Percentiles rank a stretch among this genome's conserved stretches.
phyloP scores from a whole-genome alignment of 2,113 vertebrate genomes.

The Triplophysa rosa region DNA sequence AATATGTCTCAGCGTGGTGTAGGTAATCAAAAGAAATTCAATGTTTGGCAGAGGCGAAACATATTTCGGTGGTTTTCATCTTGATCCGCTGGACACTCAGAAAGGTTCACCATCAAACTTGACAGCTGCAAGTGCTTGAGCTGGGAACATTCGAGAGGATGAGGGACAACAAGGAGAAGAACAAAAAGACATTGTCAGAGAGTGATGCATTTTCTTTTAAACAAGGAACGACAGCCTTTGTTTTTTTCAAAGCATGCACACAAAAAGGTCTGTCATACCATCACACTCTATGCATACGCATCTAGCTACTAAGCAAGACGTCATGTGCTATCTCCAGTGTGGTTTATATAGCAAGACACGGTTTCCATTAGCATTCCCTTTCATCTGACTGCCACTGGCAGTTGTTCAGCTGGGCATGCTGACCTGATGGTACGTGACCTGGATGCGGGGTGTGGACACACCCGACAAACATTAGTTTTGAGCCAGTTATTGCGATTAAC shows the following conservation, averaged over 20 bases:
- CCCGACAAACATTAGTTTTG: no score
- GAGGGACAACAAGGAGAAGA: slow-evolving; percentile 31
- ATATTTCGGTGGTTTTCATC: slow-evolving; percentile 39
- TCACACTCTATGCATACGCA: background rate
- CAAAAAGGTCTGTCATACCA: background rate
- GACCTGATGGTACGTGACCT: no score
- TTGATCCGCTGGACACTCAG: slow-evolving; percentile 65
- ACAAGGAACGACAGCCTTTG: background rate
- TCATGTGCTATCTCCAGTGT: background rate
- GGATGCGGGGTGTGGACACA: no score
- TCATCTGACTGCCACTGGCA: no score
- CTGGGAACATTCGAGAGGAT: slow-evolving; percentile 62
- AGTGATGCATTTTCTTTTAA: background rate
- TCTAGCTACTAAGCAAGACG: background rate
- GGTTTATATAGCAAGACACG: background rate
- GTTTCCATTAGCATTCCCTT: no score
- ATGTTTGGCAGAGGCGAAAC: slow-evolving; percentile 47
- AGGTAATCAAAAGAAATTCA: slow-evolving; percentile 52
- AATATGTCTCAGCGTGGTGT: slow-evolving; percentile 44
- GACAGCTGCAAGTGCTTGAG: slow-evolving; percentile 81
- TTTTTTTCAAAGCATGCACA: background rate
- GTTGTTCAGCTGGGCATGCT: no score
- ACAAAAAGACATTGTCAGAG: background rate
- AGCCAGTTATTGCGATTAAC: no score
- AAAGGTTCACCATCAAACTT: slow-evolving; percentile 84